phyloP scores from a whole-genome alignment of 2,113 vertebrate species.

The Ornithorhynchus anatinus region DNA sequence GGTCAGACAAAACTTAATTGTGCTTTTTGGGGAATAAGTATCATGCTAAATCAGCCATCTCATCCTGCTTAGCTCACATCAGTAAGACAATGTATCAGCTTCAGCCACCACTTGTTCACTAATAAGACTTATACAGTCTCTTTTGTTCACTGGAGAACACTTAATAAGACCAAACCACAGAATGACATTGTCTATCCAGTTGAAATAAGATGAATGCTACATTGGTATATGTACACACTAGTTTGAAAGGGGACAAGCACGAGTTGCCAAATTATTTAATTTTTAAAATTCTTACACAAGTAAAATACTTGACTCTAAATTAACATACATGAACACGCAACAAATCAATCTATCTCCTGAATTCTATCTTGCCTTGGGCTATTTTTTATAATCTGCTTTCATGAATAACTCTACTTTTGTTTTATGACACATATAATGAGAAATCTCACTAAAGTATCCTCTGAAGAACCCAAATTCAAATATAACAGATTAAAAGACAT shows the following conservation, averaged over 20 bases:
- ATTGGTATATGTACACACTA: background rate
- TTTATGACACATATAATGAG: background rate
- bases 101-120: slow-evolving; percentile 31
- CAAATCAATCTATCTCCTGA: background rate
- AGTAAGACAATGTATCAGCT: slow-evolving; percentile 42
- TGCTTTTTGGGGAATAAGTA: slow-evolving; percentile 21
- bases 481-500: background rate
- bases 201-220: background rate
- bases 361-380: background rate
- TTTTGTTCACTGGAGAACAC: slow-evolving; percentile 24
- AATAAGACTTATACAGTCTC: background rate
- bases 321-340: too few relatives aligned
- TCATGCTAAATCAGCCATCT: slow-evolving; percentile 12
- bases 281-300: too few relatives aligned
- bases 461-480: background rate
- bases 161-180: slow-evolving; percentile 3
- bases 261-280: background rate
- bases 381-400: background rate
- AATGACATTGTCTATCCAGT: background rate
- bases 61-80: slow-evolving; percentile 17
- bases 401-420: background rate
- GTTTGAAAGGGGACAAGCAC: background rate
- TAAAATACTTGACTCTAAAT: too few relatives aligned
- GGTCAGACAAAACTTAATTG: slow-evolving; percentile 39
- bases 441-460: background rate